Conservation (phyloP, 1,140 invertebrate species). For the Coptotermes formosanus region DNA sequence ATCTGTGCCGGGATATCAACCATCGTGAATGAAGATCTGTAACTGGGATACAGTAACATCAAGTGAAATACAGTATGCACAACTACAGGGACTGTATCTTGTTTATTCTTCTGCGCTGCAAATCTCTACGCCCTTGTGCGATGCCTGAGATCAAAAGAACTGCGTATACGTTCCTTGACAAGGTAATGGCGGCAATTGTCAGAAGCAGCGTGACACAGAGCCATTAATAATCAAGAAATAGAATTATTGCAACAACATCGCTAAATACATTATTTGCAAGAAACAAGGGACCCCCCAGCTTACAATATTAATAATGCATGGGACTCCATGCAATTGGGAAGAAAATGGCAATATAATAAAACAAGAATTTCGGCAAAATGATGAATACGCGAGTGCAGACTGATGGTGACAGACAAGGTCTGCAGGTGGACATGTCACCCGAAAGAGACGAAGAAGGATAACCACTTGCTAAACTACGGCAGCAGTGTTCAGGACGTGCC, state of each 20-base stretch:
- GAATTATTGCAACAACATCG: background rate
- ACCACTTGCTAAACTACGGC: background rate
- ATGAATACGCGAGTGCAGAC: background rate
- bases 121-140: too few relatives aligned
- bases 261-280: background rate
- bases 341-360: background rate
- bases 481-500: background rate
- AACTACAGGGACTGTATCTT: too few relatives aligned
- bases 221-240: background rate
- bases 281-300: background rate
- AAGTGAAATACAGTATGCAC: too few relatives aligned
- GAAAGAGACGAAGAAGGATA: background rate
- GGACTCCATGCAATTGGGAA: background rate
- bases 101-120: too few relatives aligned
- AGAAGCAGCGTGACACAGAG: background rate
- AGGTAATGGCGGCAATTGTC: background rate
- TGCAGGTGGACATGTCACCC: conserved; percentile 22
- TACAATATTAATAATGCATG: conserved; percentile 1
- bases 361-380: background rate
- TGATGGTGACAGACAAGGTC: conserved; percentile 21
- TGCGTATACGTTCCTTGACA: too few relatives aligned
- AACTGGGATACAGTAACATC: too few relatives aligned
- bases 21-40: too few relatives aligned
- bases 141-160: too few relatives aligned
- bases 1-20: too few relatives aligned